Conservation (phyloP, 1,140 invertebrate genomes). For the Diorhabda carinulata region DNA sequence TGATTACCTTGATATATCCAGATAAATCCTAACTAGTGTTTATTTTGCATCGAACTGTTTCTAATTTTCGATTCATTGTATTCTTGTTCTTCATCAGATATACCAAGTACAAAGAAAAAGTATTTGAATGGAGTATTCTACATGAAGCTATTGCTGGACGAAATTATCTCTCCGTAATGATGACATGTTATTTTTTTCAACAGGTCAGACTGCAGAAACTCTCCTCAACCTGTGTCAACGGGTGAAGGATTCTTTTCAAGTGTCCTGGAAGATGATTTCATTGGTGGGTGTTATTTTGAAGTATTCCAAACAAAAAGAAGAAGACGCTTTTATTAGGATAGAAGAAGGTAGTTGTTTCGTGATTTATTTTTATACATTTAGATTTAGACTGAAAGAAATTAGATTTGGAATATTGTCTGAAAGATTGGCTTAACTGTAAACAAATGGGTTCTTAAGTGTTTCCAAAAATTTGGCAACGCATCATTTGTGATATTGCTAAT, state of each 20-base stretch:
- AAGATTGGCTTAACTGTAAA: not conserved
- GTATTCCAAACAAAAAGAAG: slow-evolving; percentile 39
- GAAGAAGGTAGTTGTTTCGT: slow-evolving; percentile 33
- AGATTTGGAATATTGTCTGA: not conserved
- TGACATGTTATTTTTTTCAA: slow-evolving; percentile 19
- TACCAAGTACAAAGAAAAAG: too few species aligned
- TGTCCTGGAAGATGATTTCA: slow-evolving; percentile 41
- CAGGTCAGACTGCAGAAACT: slow-evolving; percentile 37
- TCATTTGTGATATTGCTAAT: too few species aligned
- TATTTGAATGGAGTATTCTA: too few species aligned
- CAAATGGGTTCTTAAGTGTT: not conserved
- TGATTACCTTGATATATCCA: too few species aligned
- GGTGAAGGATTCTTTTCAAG: slow-evolving; percentile 39
- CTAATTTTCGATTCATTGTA: too few species aligned
- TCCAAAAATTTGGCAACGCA: too few species aligned
- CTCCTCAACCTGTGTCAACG: slow-evolving; percentile 38
- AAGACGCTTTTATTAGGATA: slow-evolving; percentile 40
- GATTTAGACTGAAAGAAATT: not conserved
- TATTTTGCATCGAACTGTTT: too few species aligned
- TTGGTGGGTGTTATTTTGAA: slow-evolving; percentile 39
- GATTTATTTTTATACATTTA: not conserved
- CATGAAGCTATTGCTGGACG: too few species aligned
- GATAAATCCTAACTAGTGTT: too few species aligned
- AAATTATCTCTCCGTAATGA: too few species aligned
- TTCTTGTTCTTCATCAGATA: too few species aligned